These are phyloP conservation scores for Pectinophora gossypiella DNA, from an alignment of 1,140 invertebrate genomes.

Conservation along the genomic window DNA sequence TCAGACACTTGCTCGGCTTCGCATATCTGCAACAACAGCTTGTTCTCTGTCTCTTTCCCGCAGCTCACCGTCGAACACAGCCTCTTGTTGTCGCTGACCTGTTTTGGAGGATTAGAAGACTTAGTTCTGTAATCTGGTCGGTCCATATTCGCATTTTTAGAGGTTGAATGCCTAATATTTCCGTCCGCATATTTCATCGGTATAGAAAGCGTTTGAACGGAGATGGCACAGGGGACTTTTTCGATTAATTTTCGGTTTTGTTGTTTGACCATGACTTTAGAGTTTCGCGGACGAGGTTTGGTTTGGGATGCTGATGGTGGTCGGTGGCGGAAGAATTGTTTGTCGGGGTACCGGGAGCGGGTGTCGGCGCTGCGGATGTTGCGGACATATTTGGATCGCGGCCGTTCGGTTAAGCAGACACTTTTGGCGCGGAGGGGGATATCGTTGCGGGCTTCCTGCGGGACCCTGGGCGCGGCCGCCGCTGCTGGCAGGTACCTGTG, in stretches of 20 bases:
- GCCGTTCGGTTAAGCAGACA: constrained; percentile 45
- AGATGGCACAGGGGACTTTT: constrained; percentile 52
- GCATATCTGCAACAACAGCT: constrained; percentile 69
- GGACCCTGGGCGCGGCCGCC: not conserved
- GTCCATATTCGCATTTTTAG: constrained; percentile 37
- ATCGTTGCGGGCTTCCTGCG: constrained; percentile 33
- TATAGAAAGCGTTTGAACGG: constrained; percentile 57
- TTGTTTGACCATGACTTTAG: constrained; percentile 40
- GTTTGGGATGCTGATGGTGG: constrained; percentile 23
- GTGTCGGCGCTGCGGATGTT: constrained; percentile 44
- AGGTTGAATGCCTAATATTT: constrained; percentile 47
- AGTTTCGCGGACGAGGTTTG: constrained; percentile 27
- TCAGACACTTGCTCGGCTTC: constrained; percentile 74
- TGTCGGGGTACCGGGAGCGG: constrained; percentile 27
- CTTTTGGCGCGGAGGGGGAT: constrained; percentile 49
- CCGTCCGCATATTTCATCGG: constrained; percentile 59
- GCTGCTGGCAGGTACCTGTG: not conserved
- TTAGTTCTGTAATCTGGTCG: constrained; percentile 54
- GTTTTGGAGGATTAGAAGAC: constrained; percentile 60
- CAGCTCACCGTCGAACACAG: constrained; percentile 51
- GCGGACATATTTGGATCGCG: constrained; percentile 45
- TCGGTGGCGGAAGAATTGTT: constrained; percentile 39
- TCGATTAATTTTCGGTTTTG: constrained; percentile 43
- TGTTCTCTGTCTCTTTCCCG: constrained; percentile 68
- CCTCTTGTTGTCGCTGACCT: constrained; percentile 57